phyloP scores from a whole-genome alignment of 1,140 invertebrate species.

The Bursaphelenchus mucronatus region DNA sequence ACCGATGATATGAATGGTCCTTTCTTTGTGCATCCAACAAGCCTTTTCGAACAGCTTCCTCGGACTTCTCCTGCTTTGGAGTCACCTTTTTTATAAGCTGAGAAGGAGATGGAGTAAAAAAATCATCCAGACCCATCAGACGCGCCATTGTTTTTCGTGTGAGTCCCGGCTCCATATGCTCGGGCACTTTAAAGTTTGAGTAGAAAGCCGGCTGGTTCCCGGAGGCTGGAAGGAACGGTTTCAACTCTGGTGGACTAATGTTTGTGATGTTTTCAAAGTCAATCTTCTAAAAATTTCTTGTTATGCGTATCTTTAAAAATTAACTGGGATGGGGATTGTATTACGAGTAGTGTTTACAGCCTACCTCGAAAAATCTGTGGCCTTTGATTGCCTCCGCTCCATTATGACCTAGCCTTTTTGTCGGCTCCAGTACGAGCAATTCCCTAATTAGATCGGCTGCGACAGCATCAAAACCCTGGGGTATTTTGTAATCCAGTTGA shows the following conservation, averaged over 20 bases:
- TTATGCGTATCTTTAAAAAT: neutral
- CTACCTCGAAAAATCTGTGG: slow-evolving; percentile 61
- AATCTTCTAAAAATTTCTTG: slow-evolving; percentile 71
- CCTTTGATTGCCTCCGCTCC: slow-evolving; percentile 35
- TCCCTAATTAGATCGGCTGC: slow-evolving; percentile 82
- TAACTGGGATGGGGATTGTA: too few species aligned
- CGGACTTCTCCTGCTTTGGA: slow-evolving; percentile 3
- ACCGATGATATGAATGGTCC: slow-evolving; percentile 76
- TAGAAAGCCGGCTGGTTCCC: slow-evolving; percentile 69
- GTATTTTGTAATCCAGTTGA: slow-evolving; percentile 83
- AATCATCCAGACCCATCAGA: slow-evolving; percentile 68
- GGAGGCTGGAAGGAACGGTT: slow-evolving; percentile 76
- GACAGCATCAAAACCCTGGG: slow-evolving; percentile 77
- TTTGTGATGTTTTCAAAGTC: slow-evolving; percentile 76
- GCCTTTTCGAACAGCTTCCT: slow-evolving; percentile 6
- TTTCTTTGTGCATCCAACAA: slow-evolving; percentile 72
- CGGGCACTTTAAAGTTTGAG: slow-evolving; percentile 60
- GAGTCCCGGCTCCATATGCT: slow-evolving; percentile 76
- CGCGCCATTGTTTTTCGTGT: slow-evolving; percentile 74
- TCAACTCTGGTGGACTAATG: slow-evolving; percentile 73
- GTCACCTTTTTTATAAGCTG: neutral
- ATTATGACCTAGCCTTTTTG: slow-evolving; percentile 37
- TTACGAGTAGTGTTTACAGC: slow-evolving; percentile 61
- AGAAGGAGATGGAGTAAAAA: slow-evolving; percentile 14
- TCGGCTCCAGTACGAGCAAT: slow-evolving; percentile 69